These are phyloP conservation scores for Chunga burmeisteri DNA, from an alignment of 2,113 vertebrate species.

Conservation along the genomic window DNA sequence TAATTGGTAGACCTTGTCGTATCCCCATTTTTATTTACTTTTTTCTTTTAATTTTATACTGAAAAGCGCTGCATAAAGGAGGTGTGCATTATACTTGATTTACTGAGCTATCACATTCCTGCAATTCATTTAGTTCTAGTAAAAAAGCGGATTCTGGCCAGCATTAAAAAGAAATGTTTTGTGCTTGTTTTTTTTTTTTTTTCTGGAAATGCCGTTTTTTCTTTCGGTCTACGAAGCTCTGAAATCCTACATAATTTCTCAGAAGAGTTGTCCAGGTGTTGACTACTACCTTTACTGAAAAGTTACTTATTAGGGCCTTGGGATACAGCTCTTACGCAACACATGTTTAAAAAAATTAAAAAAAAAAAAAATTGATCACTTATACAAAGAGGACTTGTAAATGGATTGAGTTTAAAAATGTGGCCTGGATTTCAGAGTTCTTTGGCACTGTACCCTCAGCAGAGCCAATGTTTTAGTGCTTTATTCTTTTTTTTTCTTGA, in stretches of 20 bases:
- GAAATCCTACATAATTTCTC: neutral
- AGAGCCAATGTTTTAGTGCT: neutral
- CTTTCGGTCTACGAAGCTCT: neutral
- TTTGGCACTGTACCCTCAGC: neutral
- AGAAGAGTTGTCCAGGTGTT: neutral
- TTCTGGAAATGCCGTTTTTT: neutral
- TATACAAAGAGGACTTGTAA: neutral
- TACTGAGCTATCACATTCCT: neutral
- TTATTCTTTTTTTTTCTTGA: neutral
- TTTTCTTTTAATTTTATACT: neutral
- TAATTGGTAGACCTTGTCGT: neutral
- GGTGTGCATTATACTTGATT: rapidly evolving
- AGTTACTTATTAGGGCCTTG: neutral
- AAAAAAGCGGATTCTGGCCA: neutral
- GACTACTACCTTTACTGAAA: neutral
- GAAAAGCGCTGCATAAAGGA: neutral
- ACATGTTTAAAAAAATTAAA: neutral
- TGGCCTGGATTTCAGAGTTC: neutral
- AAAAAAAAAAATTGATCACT: neutral
- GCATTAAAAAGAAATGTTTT: neutral
- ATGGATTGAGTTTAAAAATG: neutral
- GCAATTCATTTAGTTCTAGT: neutral
- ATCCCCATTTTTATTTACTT: neutral
- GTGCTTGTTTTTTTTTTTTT: neutral
- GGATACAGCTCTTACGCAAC: neutral